Base-by-base conservation (phyloP, 2,113 vertebrate genomes). In the Stigmatopora argus region DNA sequence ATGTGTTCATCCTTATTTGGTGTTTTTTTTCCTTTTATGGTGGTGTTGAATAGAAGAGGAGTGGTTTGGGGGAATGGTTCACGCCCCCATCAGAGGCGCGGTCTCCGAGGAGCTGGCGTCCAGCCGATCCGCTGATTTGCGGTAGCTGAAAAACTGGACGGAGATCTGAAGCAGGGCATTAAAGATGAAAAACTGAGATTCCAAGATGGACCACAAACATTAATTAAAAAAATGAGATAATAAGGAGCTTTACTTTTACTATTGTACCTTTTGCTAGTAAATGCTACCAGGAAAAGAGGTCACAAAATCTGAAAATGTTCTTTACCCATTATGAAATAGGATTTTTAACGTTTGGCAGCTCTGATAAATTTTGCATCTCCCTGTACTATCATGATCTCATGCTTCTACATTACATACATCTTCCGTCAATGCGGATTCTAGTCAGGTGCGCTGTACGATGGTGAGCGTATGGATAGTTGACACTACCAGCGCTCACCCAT, bases 111-210 rank as follows among this genome's bases (percentile, higher is more conserved):
- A 2, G 34, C 13, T 13, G 18, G 15, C 7, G 12, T 38, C 52
- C 53, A n/a, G 13, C 9, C 15, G 14, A 10, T 2, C 23, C 0
- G 45, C 34, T 49, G 75, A 1, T 4, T 77, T 84, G 6, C 82
- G 84, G 72, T 92, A 92, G 0, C 79, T 80, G 0, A 92, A 0
- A 64, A 92, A 92, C 86, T 92, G 91, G 15, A 89, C 0, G 9
- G 88, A 85, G 46, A 92, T 92, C 91, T 92, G 86, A 78, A 55
- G 4, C 10, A 17, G 35, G 3, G 17, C 0, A 71, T 90, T 69
- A 85, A 89, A 82, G 83, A 81, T 72, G 65, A 18, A 17, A 23
- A 4, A 10, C 10, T 2, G 7, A 35, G 9, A 51, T 7, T 44
- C 41, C 10, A 14, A 14, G n/a, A 35, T 8, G 1, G 17, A 34